Evolutionary conservation across 2,888 invertebrate species (phyloP).

Genomic region (Esperia sulphurella): DNA sequence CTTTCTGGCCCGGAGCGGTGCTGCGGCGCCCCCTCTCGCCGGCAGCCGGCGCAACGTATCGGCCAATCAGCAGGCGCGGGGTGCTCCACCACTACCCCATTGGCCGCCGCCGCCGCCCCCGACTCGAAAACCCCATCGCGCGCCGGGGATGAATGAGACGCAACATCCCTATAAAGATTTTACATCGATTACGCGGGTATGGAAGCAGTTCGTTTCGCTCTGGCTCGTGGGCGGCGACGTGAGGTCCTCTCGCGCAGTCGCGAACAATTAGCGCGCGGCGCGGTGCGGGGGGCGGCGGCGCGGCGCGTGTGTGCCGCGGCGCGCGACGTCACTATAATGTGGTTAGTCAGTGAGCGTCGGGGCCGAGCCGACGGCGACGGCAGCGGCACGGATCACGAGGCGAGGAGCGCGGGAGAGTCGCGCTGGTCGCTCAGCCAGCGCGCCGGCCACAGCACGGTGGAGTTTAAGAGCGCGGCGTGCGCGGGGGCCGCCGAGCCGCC

Average conservation of each 20-base stretch:
- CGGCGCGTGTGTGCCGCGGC: conserved; percentile 24
- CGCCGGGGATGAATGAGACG: conserved; percentile 58
- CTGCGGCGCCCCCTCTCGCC: conserved; percentile 20
- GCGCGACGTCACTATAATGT: conserved; percentile 80
- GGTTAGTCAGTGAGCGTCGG: conserved; percentile 83
- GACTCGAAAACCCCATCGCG: conserved; percentile 25
- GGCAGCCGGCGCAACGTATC: conserved; percentile 29
- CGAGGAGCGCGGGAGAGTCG: conserved; percentile 61
- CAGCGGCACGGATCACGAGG: conserved; percentile 63
- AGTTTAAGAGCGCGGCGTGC: conserved; percentile 89
- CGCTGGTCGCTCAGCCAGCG: conserved; percentile 71
- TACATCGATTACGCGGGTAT: conserved; percentile 72
- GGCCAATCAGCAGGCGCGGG: conserved; percentile 24
- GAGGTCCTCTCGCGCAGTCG: conserved; percentile 70
- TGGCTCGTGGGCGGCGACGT: conserved; percentile 62
- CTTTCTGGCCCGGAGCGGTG: conserved; percentile 63
- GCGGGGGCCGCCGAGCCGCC: conserved; percentile 76
- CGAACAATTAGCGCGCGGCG: conserved; percentile 74
- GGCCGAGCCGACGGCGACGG: conserved; percentile 77
- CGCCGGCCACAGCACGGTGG: conserved; percentile 86
- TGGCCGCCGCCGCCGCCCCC: conserved; percentile 32
- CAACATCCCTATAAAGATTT: conserved; percentile 66
- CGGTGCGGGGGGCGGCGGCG: conserved; percentile 50
- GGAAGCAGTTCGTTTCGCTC: conserved; percentile 64
- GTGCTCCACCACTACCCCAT: conserved; percentile 22